Conservation (phyloP, 2,113 vertebrate species). For the Picathartes gymnocephalus region DNA sequence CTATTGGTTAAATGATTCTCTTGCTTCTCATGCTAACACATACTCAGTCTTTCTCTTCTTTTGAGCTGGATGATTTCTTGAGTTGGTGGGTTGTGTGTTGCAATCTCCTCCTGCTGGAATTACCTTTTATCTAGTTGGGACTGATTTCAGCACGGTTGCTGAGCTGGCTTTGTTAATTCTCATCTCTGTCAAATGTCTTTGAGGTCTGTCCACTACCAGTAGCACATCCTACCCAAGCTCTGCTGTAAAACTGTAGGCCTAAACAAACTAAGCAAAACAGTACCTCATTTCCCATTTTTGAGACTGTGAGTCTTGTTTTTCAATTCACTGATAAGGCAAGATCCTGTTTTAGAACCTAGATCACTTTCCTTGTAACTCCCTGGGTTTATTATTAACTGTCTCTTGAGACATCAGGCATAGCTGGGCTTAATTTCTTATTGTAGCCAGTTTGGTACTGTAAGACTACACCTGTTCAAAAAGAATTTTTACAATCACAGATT, state of each 20-base stretch:
- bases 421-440: neutral
- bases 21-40: neutral
- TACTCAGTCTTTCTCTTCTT: neutral
- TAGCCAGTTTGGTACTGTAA: neutral
- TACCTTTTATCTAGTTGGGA: neutral
- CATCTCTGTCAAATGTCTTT: neutral
- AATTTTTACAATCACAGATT: neutral
- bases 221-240: neutral
- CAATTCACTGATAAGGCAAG: neutral
- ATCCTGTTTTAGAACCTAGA: neutral
- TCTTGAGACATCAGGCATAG: neutral
- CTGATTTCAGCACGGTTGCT: neutral
- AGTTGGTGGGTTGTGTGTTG: neutral
- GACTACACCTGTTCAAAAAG: neutral
- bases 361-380: neutral
- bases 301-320: neutral
- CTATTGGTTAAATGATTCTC: neutral
- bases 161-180: neutral
- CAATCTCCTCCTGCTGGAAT: neutral
- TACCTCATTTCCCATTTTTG: fast-evolving
- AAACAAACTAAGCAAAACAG: neutral
- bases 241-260: neutral
- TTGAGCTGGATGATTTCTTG: neutral
- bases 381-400: neutral
- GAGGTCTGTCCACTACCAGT: neutral